Evolutionary conservation across 2,888 invertebrate species (phyloP), one percentile per base, ranked within the genome.

Genomic region (Merodon equestris): DNA sequence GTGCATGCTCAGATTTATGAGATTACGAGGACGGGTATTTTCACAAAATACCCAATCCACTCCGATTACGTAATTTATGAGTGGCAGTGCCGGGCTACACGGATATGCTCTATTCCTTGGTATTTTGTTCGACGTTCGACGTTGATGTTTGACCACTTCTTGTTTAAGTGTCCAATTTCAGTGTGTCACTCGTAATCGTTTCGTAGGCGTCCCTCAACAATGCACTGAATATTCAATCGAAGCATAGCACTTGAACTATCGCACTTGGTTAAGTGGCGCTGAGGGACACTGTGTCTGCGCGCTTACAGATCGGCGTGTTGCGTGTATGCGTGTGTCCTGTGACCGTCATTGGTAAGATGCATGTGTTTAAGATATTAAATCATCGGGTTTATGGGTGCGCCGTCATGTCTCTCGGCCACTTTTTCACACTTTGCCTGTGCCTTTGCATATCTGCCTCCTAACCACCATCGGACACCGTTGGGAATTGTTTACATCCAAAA

Each of bases 331-430:
- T 74, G 74, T 64, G 68, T 60, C 40, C 68, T 64, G 58, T 44
- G n/a, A n/a, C n/a, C n/a, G 57, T 63, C 14, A 44, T 10, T 3
- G 1, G 27, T 13, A 38, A 88, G 87, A 84, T 84, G 88, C 88
- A 88, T 87, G 84, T 87, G 88, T 88, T 87, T 88, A 85, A 83
- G 83, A 86, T 87, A 87, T 88, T 87, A 87, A 87, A 87, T 87
- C 87, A 87, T 81, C n/a, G 56, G 81, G 83, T 85, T 86, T 86
- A 85, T 86, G 86, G 84, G 84, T 83, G 84, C 83, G 84, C 84
- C 83, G 84, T 85, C 85, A 83, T 85, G 87, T 86, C 85, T 83
- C 73, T 81, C 73, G 76, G 82, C 83, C 83, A 84, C 83, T 86
- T 87, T 87, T 87, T 87, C 88, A 87, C 87, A 87, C 87, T 87